Conservation (phyloP, 2,888 invertebrate species). For the Ochlodes sylvanus region DNA sequence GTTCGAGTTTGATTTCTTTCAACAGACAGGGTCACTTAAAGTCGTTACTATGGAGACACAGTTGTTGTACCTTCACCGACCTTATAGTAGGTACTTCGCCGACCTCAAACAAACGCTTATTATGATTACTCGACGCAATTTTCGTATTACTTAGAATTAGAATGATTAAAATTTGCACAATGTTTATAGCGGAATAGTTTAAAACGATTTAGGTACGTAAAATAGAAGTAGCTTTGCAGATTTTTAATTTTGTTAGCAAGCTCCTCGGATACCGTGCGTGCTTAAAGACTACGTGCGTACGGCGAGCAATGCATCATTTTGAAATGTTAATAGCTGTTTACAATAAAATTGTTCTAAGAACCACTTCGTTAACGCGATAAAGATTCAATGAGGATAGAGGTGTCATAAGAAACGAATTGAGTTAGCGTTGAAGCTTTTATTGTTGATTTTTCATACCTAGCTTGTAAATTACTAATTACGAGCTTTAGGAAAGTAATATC, state of each 20-base stretch:
- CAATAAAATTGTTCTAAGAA: constrained; percentile 37
- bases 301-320: constrained; percentile 34
- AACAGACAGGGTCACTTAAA: too few relatives aligned
- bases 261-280: constrained; percentile 17
- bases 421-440: neutral
- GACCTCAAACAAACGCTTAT: too few relatives aligned
- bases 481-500: too few relatives aligned
- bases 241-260: constrained; percentile 25
- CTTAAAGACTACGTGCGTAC: constrained; percentile 19
- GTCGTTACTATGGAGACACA: too few relatives aligned
- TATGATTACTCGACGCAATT: neutral
- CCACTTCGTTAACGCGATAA: constrained; percentile 32
- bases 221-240: constrained; percentile 20
- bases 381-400: constrained; percentile 28
- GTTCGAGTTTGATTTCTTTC: too few relatives aligned
- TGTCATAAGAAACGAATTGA: constrained; percentile 15
- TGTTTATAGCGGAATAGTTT: neutral
- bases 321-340: constrained; percentile 38
- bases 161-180: too few relatives aligned
- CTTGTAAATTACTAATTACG: too few relatives aligned
- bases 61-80: too few relatives aligned
- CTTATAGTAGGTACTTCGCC: too few relatives aligned
- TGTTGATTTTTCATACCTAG: neutral
- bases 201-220: neutral
- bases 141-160: neutral